Conservation (phyloP, 2,888 invertebrate species). For the Sesia bembeciformis region DNA sequence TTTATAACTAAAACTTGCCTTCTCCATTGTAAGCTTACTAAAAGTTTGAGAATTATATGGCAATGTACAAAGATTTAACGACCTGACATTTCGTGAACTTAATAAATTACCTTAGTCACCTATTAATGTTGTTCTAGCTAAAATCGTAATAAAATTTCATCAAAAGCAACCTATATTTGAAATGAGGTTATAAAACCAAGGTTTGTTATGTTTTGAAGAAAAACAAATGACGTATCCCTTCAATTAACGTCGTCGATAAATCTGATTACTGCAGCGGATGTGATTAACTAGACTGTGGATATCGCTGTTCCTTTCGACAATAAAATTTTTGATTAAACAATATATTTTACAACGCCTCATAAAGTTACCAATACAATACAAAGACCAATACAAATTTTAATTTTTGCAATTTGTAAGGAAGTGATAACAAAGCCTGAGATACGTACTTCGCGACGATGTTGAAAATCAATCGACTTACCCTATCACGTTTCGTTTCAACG, state of each 20-base stretch:
- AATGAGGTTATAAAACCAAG: slow-evolving; percentile 42
- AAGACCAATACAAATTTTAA: not conserved
- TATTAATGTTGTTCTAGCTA: slow-evolving; percentile 15
- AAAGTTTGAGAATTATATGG: not conserved
- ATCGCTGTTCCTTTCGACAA: no score
- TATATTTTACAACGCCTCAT: no score
- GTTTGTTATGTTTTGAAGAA: slow-evolving; percentile 9
- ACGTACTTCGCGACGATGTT: slow-evolving; percentile 7
- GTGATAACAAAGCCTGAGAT: slow-evolving; percentile 7
- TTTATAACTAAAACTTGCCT: not conserved
- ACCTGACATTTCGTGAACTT: slow-evolving; percentile 35
- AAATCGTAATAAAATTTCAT: slow-evolving; percentile 40
- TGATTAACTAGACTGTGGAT: no score
- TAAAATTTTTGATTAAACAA: no score
- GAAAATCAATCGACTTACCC: slow-evolving; percentile 24
- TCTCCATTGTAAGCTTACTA: not conserved
- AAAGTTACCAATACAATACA: no score
- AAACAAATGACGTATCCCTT: not conserved
- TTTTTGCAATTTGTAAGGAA: slow-evolving; percentile 4
- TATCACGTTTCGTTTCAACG: slow-evolving; percentile 50
- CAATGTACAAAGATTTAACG: slow-evolving; percentile 19
- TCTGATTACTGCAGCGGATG: not conserved
- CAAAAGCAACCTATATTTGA: slow-evolving; percentile 45
- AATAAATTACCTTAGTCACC: slow-evolving; percentile 37
- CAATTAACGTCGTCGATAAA: slow-evolving; percentile 31